phyloP scores from a whole-genome alignment of 2,888 invertebrate species.

The Trichogramma dendrolimi region DNA sequence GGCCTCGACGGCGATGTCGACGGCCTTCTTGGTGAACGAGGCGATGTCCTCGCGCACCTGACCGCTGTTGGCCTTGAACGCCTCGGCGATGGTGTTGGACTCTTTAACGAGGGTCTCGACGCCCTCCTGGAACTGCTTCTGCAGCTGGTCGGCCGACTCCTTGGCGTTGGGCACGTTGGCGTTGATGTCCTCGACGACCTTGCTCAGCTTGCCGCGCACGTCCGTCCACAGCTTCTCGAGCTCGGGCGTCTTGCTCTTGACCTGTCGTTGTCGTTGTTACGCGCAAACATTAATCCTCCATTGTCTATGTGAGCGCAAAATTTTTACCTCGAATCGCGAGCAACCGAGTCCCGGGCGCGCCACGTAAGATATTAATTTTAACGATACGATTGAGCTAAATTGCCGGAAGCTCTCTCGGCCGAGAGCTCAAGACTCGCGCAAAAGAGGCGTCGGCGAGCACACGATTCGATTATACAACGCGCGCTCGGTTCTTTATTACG shows the following conservation, averaged over 20 bases:
- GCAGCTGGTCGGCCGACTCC: conserved; percentile 41
- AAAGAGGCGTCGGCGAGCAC: no score
- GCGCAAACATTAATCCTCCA: no score
- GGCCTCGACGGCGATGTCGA: conserved; percentile 44
- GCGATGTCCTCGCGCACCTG: conserved; percentile 44
- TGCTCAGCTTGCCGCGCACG: conserved; percentile 38
- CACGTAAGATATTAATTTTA: no score
- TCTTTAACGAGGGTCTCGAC: conserved; percentile 41
- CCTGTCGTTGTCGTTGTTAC: conserved; percentile 33
- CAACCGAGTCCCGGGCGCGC: no score
- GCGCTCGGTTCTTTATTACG: no score
- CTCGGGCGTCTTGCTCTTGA: conserved; percentile 46
- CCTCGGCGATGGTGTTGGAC: conserved; percentile 42
- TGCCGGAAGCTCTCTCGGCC: no score
- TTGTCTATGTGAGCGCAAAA: no score
- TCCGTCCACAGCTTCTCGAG: conserved; percentile 41
- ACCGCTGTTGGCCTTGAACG: conserved; percentile 40
- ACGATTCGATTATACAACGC: no score
- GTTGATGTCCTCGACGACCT: conserved; percentile 41
- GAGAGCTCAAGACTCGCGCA: no score
- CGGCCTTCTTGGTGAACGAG: conserved; percentile 44
- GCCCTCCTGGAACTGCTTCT: conserved; percentile 44
- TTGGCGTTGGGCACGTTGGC: conserved; percentile 43
- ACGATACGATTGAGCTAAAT: no score
- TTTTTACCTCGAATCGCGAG: no score